Evolutionary conservation across 2,113 vertebrate species (phyloP).

Genomic region (Neolamprologus fasciatus): DNA sequence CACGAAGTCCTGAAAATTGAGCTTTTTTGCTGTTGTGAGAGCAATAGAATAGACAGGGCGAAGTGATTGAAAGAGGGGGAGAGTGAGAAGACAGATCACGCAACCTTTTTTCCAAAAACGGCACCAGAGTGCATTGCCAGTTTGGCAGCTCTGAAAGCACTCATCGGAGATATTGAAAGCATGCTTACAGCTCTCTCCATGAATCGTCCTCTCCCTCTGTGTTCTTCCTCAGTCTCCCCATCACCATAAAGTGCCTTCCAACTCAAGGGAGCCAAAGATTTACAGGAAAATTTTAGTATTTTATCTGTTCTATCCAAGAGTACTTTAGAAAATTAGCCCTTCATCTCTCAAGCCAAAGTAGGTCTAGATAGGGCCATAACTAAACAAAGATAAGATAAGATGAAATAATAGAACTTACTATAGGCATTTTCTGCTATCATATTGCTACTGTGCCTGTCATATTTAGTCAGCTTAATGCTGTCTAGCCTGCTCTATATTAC

Average conservation of each 20-base stretch:
- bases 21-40: neutral
- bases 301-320: neutral
- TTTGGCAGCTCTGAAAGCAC: conserved; percentile 21
- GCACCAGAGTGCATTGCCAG: neutral
- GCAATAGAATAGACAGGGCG: neutral
- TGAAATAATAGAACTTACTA: neutral
- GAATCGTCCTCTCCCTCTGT: neutral
- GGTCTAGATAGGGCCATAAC: neutral
- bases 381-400: neutral
- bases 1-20: neutral
- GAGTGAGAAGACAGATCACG: conserved; percentile 12
- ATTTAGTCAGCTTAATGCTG: neutral
- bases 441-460: neutral
- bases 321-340: neutral
- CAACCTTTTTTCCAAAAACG: conserved; percentile 35
- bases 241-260: neutral
- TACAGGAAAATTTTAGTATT: neutral
- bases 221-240: neutral
- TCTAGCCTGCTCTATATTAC: neutral
- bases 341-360: neutral
- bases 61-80: neutral
- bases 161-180: conserved; percentile 15
- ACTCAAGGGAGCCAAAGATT: neutral
- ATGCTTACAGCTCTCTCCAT: neutral
- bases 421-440: neutral